Evolutionary conservation across 2,113 vertebrate genomes (phyloP).

Genomic region (Vulpes vulpes): DNA sequence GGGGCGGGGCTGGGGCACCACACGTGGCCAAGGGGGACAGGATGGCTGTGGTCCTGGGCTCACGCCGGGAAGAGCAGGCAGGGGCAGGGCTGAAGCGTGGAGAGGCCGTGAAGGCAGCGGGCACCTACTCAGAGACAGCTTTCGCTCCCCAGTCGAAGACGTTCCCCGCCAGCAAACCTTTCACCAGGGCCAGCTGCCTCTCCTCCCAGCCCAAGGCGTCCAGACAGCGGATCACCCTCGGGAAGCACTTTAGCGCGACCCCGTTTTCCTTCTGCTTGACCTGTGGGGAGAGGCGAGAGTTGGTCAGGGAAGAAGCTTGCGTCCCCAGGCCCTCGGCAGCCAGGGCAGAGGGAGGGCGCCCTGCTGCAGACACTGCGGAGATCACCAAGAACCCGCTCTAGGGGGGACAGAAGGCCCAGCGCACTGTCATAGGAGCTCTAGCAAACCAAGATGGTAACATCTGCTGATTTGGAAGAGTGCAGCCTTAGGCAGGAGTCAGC

Average conservation of each 20-base stretch:
- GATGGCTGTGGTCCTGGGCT: neutral
- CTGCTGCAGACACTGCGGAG: fast-evolving
- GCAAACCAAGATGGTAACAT: neutral
- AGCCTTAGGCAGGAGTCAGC: neutral
- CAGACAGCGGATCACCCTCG: slow-evolving; percentile 91
- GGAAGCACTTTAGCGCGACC: slow-evolving; percentile 94
- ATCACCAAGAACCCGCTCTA: fast-evolving
- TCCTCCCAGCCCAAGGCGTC: slow-evolving; percentile 96
- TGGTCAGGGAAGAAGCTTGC: slow-evolving; percentile 24
- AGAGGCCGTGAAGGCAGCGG: slow-evolving; percentile 31
- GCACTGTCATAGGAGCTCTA: fast-evolving
- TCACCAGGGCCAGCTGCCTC: slow-evolving; percentile 96
- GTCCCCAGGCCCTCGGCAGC: neutral
- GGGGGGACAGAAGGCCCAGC: fast-evolving
- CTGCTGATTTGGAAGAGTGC: fast-evolving
- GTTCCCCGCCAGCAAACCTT: slow-evolving; percentile 96
- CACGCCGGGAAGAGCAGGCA: fast-evolving
- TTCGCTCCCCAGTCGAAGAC: slow-evolving; percentile 99
- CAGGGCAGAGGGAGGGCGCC: fast-evolving
- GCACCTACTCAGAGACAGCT: slow-evolving; percentile 97
- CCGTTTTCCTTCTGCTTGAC: slow-evolving; percentile 98
- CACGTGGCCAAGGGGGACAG: neutral
- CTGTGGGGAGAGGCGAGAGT: slow-evolving; percentile 81
- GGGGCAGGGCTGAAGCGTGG: neutral
- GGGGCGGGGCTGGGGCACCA: neutral